phyloP scores from a whole-genome alignment of 2,888 invertebrate species.

The Nephrotoma guestfalica region DNA sequence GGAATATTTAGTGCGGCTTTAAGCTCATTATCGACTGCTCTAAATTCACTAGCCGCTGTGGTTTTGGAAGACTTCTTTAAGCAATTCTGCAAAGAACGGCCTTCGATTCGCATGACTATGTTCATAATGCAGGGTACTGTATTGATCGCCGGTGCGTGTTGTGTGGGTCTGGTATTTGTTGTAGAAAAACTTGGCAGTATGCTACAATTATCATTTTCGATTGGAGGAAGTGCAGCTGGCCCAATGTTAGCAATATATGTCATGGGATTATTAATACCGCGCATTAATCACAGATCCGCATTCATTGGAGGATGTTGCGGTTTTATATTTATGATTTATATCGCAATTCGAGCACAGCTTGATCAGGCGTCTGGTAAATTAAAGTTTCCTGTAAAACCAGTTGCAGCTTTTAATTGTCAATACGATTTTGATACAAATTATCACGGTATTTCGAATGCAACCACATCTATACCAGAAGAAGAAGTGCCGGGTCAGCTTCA shows the following conservation, averaged over 20 bases:
- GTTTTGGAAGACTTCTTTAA: conserved; percentile 65
- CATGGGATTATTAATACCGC: conserved; percentile 48
- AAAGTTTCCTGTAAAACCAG: conserved; percentile 39
- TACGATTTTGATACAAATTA: conserved; percentile 17
- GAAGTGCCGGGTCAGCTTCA: neutral
- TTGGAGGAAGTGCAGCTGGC: conserved; percentile 49
- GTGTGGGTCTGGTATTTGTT: conserved; percentile 47
- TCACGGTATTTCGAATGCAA: too few relatives aligned
- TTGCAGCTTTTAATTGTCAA: conserved; percentile 35
- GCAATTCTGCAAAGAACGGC: conserved; percentile 41
- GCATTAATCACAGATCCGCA: conserved; percentile 52
- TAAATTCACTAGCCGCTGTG: conserved; percentile 69
- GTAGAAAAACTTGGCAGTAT: conserved; percentile 64
- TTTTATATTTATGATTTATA: conserved; percentile 48
- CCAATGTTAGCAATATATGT: conserved; percentile 55
- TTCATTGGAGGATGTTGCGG: conserved; percentile 50
- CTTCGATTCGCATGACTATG: conserved; percentile 37
- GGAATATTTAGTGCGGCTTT: conserved; percentile 81
- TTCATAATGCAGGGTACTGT: conserved; percentile 53
- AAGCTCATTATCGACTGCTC: conserved; percentile 64
- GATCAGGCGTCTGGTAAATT: conserved; percentile 47
- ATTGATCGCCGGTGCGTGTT: conserved; percentile 46
- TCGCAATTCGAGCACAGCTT: conserved; percentile 38
- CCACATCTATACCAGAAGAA: too few relatives aligned
- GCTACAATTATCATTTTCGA: conserved; percentile 43